phyloP scores from a whole-genome alignment of 2,113 vertebrate genomes.

The Neotoma lepida region DNA sequence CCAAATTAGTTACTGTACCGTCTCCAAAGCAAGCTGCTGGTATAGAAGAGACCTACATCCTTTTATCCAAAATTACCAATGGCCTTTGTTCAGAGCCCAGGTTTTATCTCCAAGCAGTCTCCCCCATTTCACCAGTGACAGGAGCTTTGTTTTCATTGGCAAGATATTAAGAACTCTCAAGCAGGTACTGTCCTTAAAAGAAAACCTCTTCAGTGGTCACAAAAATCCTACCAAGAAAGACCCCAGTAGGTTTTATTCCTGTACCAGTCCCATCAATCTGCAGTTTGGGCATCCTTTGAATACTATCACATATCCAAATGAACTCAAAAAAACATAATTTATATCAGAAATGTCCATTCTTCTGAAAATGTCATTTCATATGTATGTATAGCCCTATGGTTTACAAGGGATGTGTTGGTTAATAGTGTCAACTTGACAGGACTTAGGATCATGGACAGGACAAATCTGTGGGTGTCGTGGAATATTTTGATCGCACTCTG shows the following conservation, averaged over 20 bases:
- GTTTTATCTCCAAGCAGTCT: background rate
- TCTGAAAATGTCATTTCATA: constrained; percentile 8
- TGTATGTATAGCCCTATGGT: background rate
- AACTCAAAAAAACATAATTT: background rate
- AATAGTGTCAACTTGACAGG: background rate
- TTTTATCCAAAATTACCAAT: background rate
- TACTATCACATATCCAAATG: background rate
- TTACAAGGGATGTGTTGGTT: background rate
- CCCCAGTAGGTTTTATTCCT: background rate
- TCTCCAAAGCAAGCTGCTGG: background rate
- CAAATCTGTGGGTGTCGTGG: background rate
- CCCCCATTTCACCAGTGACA: background rate
- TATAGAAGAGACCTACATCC: background rate
- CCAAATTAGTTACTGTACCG: constrained; percentile 6
- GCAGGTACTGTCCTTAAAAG: constrained; percentile 11
- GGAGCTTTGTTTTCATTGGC: background rate
- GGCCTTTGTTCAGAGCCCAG: background rate
- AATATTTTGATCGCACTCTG: no score
- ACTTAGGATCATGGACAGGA: background rate
- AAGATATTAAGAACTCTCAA: background rate
- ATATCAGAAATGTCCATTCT: constrained; percentile 42
- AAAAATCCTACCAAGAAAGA: constrained; percentile 43
- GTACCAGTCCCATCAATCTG: background rate
- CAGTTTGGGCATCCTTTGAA: background rate
- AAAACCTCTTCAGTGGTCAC: constrained; percentile 12